Evolutionary conservation across 2,888 invertebrate species (phyloP).

Genomic region (Himalopsyche japonica): DNA sequence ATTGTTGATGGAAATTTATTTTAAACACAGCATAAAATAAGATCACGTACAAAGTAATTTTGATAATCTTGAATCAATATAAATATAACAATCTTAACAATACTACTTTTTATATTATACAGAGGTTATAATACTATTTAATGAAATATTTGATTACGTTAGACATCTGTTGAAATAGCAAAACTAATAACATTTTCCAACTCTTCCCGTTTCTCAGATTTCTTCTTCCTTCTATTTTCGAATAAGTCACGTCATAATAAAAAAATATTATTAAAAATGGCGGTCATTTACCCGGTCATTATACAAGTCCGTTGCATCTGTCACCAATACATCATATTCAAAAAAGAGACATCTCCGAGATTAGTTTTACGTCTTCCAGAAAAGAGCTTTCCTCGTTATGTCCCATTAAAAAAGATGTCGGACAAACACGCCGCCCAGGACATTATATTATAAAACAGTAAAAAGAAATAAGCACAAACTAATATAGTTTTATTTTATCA

Average conservation of each 20-base stretch:
- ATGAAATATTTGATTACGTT: neutral
- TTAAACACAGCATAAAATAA: too few relatives aligned
- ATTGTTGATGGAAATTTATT: too few relatives aligned
- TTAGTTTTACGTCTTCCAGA: neutral
- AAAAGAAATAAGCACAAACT: neutral
- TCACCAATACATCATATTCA: neutral
- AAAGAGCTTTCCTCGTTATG: conserved; percentile 7
- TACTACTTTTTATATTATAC: too few relatives aligned
- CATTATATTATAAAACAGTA: neutral
- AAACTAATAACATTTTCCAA: neutral
- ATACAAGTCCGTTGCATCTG: neutral
- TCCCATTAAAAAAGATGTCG: conserved; percentile 2
- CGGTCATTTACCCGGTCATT: neutral
- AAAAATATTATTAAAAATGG: neutral
- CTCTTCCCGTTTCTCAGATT: neutral
- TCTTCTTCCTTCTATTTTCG: neutral
- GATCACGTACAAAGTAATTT: too few relatives aligned
- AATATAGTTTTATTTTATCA: neutral
- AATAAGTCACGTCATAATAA: neutral
- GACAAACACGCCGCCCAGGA: conserved; percentile 8
- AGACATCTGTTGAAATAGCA: neutral
- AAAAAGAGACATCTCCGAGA: neutral
- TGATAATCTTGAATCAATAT: too few relatives aligned
- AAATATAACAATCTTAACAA: too few relatives aligned
- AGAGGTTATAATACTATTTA: too few relatives aligned